A percentile compares a stretch with the other conserved stretches of the same genome.
These are phyloP conservation scores for Manis pentadactyla DNA, from an alignment of 2,797 vertebrate species.

Conservation along the genomic window DNA sequence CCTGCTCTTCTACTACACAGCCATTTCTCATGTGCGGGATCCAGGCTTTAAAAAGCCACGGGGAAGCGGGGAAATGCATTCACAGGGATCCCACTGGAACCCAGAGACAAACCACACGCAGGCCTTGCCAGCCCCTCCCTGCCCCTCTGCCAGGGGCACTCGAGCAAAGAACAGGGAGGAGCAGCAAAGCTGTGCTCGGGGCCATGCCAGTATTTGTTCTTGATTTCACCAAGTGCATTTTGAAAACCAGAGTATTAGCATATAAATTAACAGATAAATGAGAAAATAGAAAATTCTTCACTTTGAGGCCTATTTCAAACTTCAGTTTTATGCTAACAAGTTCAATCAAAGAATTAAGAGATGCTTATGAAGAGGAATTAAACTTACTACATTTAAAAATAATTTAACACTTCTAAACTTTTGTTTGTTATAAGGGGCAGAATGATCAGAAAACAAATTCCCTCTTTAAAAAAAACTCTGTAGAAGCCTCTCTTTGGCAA, in stretches of 20 bases:
- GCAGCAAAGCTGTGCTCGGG: fast-evolving
- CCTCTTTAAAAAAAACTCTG: background rate
- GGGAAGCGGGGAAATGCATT: fast-evolving
- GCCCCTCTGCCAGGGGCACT: fast-evolving
- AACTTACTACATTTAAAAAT: background rate
- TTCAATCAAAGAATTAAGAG: background rate
- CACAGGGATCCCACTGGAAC: background rate
- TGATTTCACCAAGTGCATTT: background rate
- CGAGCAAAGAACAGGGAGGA: fast-evolving
- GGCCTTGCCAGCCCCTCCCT: background rate
- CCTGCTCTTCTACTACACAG: background rate
- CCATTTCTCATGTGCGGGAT: background rate
- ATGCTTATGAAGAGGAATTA: background rate
- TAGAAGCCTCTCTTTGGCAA: background rate
- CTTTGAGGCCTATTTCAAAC: background rate
- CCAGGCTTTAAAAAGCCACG: background rate
- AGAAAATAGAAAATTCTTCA: background rate
- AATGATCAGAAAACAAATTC: background rate
- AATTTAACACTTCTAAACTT: background rate
- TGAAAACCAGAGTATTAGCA: background rate
- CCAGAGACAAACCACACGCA: background rate
- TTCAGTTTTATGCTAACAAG: background rate
- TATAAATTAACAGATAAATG: background rate
- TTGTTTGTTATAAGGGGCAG: background rate
- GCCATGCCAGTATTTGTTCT: fast-evolving